Evolutionary conservation across 1,140 invertebrate species (phyloP).

Genomic region (Whitmania pigra): DNA sequence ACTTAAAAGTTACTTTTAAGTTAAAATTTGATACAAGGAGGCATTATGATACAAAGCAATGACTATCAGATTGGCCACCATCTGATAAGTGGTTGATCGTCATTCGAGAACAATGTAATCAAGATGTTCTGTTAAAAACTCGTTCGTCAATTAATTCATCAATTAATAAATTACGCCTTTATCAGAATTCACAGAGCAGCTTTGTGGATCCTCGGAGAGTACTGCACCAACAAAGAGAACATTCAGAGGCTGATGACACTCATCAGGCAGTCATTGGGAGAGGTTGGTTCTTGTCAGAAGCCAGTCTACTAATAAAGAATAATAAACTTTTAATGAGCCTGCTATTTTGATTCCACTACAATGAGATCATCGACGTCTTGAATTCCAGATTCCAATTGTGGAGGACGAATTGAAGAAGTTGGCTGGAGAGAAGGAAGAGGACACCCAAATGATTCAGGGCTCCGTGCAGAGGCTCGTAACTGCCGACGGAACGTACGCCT

Average conservation of each 20-base stretch:
- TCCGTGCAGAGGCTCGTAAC: conserved; percentile 40
- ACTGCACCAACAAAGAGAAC: conserved; percentile 63
- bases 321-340: no score
- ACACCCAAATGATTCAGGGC: conserved; percentile 35
- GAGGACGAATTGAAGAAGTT: conserved; percentile 65
- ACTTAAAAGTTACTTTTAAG: no score
- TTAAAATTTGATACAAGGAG: no score
- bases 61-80: background rate
- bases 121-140: background rate
- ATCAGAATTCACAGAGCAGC: conserved; percentile 76
- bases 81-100: no score
- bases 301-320: no score
- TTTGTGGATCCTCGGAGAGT: conserved; percentile 96
- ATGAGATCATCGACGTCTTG: background rate
- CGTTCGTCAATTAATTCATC: background rate
- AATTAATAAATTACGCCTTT: conserved; percentile 36
- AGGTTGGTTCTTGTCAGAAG: conserved; percentile 42
- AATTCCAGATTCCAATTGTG: conserved; percentile 61
- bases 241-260: conserved; percentile 65
- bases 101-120: background rate
- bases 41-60: background rate
- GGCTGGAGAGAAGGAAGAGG: conserved; percentile 43
- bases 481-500: conserved; percentile 89
- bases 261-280: conserved; percentile 64
- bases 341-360: background rate